phyloP scores from a whole-genome alignment of 1,140 invertebrate species.

The Pentalonia nigronervosa region DNA sequence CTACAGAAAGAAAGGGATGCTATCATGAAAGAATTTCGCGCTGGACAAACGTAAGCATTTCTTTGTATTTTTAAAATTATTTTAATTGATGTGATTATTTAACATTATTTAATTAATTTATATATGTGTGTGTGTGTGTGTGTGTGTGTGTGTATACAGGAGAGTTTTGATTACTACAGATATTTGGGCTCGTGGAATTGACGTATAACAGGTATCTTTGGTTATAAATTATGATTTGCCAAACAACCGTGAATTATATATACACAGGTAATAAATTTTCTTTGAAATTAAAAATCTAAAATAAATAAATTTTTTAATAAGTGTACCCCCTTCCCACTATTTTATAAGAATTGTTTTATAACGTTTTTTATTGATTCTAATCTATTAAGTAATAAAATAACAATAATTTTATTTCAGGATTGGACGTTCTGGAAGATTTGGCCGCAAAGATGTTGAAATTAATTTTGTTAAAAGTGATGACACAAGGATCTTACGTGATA shows the following conservation, averaged over 20 bases:
- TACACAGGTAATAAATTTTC: constrained; percentile 78
- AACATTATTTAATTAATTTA: constrained; percentile 14
- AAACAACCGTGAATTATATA: constrained; percentile 99
- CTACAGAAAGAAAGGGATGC: constrained; percentile 99
- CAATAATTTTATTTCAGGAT: constrained; percentile 69
- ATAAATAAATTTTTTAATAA: background rate
- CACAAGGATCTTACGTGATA: constrained; percentile 97
- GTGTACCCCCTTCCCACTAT: background rate
- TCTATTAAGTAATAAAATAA: background rate
- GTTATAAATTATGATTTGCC: constrained; percentile 99
- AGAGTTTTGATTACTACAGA: constrained; percentile 98
- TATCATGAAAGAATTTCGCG: constrained; percentile 99
- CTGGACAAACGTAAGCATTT: constrained; percentile 80
- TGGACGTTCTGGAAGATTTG: constrained; percentile 96
- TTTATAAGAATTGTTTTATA: background rate
- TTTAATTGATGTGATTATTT: background rate
- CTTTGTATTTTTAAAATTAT: background rate
- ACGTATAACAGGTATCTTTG: constrained; percentile 96
- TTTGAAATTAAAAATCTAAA: background rate
- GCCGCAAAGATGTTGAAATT: constrained; percentile 98
- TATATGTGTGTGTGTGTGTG: constrained; percentile 59
- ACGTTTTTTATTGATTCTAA: background rate
- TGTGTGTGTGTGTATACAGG: no score
- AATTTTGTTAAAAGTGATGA: constrained; percentile 99
- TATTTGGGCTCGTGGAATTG: constrained; percentile 98